Evolutionary conservation across 2,888 invertebrate species (phyloP).

Genomic region (Lithodes maja): DNA sequence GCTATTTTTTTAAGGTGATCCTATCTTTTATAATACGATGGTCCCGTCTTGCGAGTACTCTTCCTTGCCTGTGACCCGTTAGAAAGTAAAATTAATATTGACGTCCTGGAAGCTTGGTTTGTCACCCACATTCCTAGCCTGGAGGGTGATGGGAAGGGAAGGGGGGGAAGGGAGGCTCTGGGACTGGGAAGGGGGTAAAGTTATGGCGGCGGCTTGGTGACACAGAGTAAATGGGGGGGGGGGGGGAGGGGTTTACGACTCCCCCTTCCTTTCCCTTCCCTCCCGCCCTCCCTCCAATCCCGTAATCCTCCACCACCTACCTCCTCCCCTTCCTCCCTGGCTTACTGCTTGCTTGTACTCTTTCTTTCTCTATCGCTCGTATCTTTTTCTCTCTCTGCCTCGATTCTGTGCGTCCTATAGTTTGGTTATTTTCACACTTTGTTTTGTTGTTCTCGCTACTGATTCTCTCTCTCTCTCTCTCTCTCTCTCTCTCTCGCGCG

Average conservation of each 20-base stretch:
- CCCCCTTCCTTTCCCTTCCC: neutral
- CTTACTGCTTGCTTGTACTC: neutral
- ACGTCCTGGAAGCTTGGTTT: slow-evolving; percentile 10
- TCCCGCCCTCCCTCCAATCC: neutral
- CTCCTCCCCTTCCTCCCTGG: neutral
- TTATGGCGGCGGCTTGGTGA: neutral
- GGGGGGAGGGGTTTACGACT: neutral
- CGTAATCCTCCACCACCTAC: neutral
- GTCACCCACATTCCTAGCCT: slow-evolving; percentile 33
- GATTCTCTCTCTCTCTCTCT: neutral
- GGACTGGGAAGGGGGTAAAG: neutral
- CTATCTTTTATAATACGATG: no score
- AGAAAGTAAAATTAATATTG: slow-evolving; percentile 29
- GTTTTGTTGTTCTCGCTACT: neutral
- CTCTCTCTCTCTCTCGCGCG: slow-evolving; percentile 5
- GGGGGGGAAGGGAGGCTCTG: neutral
- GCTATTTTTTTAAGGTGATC: no score
- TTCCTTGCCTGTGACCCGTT: neutral
- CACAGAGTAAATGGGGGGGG: neutral
- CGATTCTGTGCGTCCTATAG: neutral
- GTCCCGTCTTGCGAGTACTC: no score
- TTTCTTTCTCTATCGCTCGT: neutral
- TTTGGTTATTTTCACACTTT: neutral
- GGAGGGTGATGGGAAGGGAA: neutral
- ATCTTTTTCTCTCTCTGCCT: neutral